Conservation (phyloP, 2,888 invertebrate genomes). For the Oscheius sp. region DNA sequence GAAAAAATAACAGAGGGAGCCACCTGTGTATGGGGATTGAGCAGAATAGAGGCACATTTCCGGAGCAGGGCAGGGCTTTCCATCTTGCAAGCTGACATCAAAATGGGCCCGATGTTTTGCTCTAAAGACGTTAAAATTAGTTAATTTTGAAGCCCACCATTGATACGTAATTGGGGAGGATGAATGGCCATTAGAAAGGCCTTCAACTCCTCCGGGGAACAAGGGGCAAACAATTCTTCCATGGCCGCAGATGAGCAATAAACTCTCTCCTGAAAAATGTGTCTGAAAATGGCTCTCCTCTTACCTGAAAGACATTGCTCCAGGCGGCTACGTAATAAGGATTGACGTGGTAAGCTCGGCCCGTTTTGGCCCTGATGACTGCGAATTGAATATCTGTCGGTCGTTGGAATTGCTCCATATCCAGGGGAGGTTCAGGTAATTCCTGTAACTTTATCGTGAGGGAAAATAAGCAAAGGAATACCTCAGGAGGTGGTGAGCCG, state of each 20-base stretch:
- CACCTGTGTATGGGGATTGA: conserved; percentile 65
- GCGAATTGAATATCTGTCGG: conserved; percentile 70
- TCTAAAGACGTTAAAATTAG: conserved; percentile 52
- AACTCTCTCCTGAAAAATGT: conserved; percentile 46
- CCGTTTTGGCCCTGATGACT: conserved; percentile 70
- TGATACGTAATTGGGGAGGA: conserved; percentile 73
- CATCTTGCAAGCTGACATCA: conserved; percentile 73
- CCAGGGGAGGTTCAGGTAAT: conserved; percentile 70
- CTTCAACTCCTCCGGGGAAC: conserved; percentile 71
- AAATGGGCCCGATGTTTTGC: conserved; percentile 71
- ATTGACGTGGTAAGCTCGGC: conserved; percentile 71
- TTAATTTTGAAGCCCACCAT: conserved; percentile 53
- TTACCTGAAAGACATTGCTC: conserved; percentile 71
- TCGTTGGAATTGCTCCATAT: conserved; percentile 68
- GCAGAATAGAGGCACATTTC: conserved; percentile 71
- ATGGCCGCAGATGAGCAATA: conserved; percentile 48
- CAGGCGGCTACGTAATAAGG: conserved; percentile 73
- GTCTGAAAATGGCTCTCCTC: not conserved
- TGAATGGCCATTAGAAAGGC: conserved; percentile 73
- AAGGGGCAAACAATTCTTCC: conserved; percentile 71
- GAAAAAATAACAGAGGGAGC: not conserved
- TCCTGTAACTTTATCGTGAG: conserved; percentile 54
- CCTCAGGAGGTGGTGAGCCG: conserved; percentile 71
- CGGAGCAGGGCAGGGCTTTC: conserved; percentile 71
- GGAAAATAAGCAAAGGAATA: conserved; percentile 18